These are phyloP conservation scores for Scaptomyza graminum DNA, from an alignment of 1,140 invertebrate species.

Conservation along the genomic window DNA sequence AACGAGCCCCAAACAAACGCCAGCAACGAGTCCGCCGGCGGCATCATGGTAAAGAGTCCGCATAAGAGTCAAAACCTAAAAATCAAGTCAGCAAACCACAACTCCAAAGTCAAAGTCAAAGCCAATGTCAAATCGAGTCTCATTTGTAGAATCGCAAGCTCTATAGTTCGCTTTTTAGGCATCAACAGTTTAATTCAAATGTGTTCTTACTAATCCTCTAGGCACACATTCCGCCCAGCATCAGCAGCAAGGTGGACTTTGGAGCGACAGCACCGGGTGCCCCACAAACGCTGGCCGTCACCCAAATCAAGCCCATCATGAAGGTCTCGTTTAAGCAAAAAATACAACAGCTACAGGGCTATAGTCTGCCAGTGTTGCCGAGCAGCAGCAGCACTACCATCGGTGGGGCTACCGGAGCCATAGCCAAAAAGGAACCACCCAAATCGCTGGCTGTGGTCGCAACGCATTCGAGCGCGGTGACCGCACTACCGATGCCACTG, in stretches of 20 bases:
- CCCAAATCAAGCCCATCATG: slow-evolving; percentile 76
- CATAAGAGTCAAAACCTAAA: background rate
- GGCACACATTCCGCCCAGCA: slow-evolving; percentile 62
- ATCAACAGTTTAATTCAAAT: background rate
- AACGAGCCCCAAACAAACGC: slow-evolving; percentile 87
- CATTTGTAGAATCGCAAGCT: background rate
- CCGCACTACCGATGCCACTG: background rate
- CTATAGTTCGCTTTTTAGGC: background rate
- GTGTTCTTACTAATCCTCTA: slow-evolving; percentile 4
- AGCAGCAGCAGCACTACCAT: slow-evolving; percentile 15
- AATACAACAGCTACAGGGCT: slow-evolving; percentile 69
- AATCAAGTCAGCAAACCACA: background rate
- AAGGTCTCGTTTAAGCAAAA: slow-evolving; percentile 79
- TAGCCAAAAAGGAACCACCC: slow-evolving; percentile 72
- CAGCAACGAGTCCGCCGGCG: slow-evolving; percentile 54
- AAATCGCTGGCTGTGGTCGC: slow-evolving; percentile 64
- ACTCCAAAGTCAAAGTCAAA: background rate
- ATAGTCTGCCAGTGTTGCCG: background rate
- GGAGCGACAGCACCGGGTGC: slow-evolving; percentile 17
- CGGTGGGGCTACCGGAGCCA: slow-evolving; percentile 35
- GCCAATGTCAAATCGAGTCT: background rate
- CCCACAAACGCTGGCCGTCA: slow-evolving; percentile 50
- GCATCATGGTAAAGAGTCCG: slow-evolving; percentile 71
- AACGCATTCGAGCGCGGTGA: slow-evolving; percentile 33
- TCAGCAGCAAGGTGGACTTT: slow-evolving; percentile 69